Evolutionary conservation across 2,113 vertebrate genomes (phyloP).

Genomic region (Progne subis): DNA sequence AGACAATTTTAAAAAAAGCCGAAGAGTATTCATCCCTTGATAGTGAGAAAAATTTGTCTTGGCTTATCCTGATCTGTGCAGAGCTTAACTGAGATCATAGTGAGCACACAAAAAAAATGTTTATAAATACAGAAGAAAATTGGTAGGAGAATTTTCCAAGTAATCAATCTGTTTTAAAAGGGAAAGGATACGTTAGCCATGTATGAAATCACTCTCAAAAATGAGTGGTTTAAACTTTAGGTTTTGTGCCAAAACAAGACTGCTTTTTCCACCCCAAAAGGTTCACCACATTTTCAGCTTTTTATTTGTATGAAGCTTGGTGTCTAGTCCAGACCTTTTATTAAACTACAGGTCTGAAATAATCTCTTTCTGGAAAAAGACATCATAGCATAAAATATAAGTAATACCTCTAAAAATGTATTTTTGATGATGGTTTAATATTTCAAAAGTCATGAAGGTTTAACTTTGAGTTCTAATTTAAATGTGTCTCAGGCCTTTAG

Average conservation of each 20-base stretch:
- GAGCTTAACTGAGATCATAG: background rate
- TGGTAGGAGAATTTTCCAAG: background rate
- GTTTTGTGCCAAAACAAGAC: background rate
- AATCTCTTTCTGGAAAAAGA: conserved; percentile 11
- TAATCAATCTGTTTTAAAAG: background rate
- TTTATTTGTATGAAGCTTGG: background rate
- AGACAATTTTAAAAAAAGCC: background rate
- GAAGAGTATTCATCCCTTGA: background rate
- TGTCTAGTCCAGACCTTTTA: background rate
- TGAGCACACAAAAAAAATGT: background rate
- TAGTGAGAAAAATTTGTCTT: conserved; percentile 13
- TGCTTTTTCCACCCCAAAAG: background rate
- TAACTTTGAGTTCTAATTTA: conserved; percentile 47
- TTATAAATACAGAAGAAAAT: conserved; percentile 26
- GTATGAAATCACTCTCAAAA: background rate
- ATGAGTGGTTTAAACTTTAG: background rate
- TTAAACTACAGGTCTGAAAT: background rate
- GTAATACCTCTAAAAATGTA: conserved; percentile 48
- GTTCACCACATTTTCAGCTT: background rate
- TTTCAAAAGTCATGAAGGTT: conserved; percentile 67
- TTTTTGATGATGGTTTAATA: conserved; percentile 67
- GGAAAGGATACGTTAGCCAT: background rate
- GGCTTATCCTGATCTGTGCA: background rate
- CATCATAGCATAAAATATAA: background rate
- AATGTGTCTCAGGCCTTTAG: background rate